Conservation (phyloP, 2,113 vertebrate genomes). For the Caranx melampygus region DNA sequence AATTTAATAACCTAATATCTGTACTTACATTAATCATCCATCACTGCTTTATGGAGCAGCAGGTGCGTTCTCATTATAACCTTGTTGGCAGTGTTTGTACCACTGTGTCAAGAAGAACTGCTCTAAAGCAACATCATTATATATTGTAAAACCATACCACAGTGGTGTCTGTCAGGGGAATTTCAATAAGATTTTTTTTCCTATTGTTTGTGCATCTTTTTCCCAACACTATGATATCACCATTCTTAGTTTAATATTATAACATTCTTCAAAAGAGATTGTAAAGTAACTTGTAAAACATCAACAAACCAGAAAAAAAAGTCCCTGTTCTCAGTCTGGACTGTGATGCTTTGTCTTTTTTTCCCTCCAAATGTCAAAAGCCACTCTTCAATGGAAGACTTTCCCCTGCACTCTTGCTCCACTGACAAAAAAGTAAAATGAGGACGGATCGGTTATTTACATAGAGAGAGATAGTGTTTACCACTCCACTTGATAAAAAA, state of each 20-base stretch:
- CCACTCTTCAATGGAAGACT: slow-evolving; percentile 50
- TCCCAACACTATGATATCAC: background rate
- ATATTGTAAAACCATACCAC: background rate
- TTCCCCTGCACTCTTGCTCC: slow-evolving; percentile 35
- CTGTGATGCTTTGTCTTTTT: background rate
- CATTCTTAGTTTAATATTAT: slow-evolving; percentile 10
- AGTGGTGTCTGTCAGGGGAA: slow-evolving; percentile 9
- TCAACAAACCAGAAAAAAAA: slow-evolving; percentile 7
- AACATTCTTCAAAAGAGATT: slow-evolving; percentile 1
- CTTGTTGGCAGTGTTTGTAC: background rate
- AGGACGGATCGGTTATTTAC: slow-evolving; percentile 65
- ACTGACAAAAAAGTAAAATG: slow-evolving; percentile 67
- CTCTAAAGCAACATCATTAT: background rate
- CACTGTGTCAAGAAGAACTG: background rate
- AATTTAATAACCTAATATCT: slow-evolving; percentile 13
- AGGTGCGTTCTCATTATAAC: background rate
- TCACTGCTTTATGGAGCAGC: background rate
- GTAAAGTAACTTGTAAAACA: slow-evolving; percentile 16
- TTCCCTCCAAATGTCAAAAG: slow-evolving; percentile 41
- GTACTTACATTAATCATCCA: background rate
- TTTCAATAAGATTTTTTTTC: background rate
- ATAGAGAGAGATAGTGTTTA: slow-evolving; percentile 42
- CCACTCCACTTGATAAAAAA: slow-evolving; percentile 51
- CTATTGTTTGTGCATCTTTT: slow-evolving; percentile 11
- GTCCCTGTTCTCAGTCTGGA: slow-evolving; percentile 3